Conservation (phyloP, 2,113 vertebrate species). For the Tyrannus savana region DNA sequence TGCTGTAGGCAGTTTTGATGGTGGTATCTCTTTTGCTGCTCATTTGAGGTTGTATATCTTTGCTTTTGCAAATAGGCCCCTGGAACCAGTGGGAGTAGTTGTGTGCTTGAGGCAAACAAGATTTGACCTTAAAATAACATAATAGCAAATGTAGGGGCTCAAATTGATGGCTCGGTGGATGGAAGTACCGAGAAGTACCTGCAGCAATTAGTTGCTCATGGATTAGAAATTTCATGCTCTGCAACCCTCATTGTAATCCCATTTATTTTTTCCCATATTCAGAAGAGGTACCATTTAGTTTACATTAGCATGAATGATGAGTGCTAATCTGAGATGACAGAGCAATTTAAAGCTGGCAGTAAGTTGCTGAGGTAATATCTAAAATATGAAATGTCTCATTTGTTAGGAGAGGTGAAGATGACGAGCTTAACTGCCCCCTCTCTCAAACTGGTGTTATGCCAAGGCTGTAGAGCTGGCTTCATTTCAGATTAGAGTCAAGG, state of each 20-base stretch:
- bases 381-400: conserved; percentile 30
- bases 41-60: neutral
- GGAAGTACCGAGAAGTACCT: neutral
- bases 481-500: conserved; percentile 6
- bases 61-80: neutral
- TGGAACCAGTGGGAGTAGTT: neutral
- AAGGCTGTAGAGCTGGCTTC: neutral
- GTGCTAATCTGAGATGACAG: conserved; percentile 45
- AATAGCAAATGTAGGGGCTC: neutral
- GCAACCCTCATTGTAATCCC: conserved; percentile 20
- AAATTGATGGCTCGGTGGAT: neutral
- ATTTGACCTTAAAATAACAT: neutral
- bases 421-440: neutral
- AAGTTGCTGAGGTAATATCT: conserved; percentile 22
- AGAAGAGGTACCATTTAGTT: conserved; percentile 29
- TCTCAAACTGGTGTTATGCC: conserved; percentile 1
- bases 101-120: conserved; percentile 24
- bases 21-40: neutral
- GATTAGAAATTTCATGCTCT: neutral
- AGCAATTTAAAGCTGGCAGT: conserved; percentile 36
- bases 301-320: conserved; percentile 43
- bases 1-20: neutral
- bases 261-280: conserved; percentile 19
- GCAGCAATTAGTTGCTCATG: neutral
- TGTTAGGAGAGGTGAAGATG: neutral